These are phyloP conservation scores for Sebastiscus tertius DNA, from an alignment of 2,797 vertebrate genomes.

Conservation along the genomic window DNA sequence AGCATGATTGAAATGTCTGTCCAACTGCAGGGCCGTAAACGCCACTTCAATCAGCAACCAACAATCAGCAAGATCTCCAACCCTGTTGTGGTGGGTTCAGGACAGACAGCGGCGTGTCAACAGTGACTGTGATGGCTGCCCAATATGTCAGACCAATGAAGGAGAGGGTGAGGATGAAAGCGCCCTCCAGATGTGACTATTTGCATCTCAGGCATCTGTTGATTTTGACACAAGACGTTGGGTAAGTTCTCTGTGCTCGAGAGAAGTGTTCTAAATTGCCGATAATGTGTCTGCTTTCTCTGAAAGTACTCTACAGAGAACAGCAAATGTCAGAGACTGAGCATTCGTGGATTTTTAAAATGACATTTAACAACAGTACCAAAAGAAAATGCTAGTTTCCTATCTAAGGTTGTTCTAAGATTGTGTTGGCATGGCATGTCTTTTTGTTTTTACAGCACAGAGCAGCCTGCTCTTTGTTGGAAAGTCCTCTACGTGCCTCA, in stretches of 20 bases:
- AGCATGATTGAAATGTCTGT: constrained; percentile 22
- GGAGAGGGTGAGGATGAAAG: constrained; percentile 1
- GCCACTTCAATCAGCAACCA: constrained; percentile 41
- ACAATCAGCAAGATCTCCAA: constrained; percentile 10
- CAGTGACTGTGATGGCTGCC: constrained; percentile 7
- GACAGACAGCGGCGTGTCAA: constrained; percentile 6
- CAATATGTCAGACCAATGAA: constrained; percentile 20
- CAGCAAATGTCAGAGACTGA: neutral
- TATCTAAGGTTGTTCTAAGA: neutral
- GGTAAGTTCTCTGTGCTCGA: neutral
- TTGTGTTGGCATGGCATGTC: neutral
- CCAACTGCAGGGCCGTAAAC: neutral
- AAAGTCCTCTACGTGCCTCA: neutral
- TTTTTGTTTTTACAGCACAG: neutral
- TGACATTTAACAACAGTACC: neutral
- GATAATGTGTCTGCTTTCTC: neutral
- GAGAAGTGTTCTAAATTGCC: neutral
- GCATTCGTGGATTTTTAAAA: neutral
- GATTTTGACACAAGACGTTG: neutral
- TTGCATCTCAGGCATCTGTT: neutral
- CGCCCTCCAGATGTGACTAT: constrained; percentile 12
- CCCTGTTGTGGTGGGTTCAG: neutral
- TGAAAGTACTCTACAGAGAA: neutral
- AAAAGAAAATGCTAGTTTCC: neutral
- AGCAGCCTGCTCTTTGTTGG: neutral